Base-by-base conservation (phyloP, 37 sponge, comb jelly and placozoan genomes). In the Theonella swinhoei region DNA sequence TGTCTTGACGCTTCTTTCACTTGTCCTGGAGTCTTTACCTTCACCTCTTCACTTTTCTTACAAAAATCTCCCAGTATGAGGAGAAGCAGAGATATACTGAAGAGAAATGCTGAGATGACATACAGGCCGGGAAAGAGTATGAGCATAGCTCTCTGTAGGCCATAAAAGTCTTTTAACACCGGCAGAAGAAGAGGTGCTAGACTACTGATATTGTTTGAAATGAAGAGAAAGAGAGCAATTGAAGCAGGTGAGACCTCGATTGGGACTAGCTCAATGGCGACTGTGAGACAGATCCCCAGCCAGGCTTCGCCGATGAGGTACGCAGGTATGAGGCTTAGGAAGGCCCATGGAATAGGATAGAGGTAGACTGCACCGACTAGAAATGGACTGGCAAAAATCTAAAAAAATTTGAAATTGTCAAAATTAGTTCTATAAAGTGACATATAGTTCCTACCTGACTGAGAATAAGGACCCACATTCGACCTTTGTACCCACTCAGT, bases 251-350 rank as follows among this genome's bases (percentile, higher is more conserved):
- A 40, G 4, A 88, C 61, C 34, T 66, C 47, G 5, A 24, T 4
- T 0, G 95, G 92, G 31, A 88, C 92, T 35, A 91, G 40, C 54
- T 88, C 91, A 4, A 94, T 78, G 8, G 87, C 86, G 0, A 91
- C n/a, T n/a, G 95, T 88, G 1, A 91, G 70, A 61, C 83, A 85
- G 42, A 94, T 91, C n/a, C 95, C 92, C 25, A 94, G 77, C 95
- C 95, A 94, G 89, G 91, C 84, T 80, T 94, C 95, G 9, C 95
- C 95, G 3, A 88, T 84, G 25, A 88, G 31, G 67, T 94, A 91
- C 47, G 87, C 74, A 1, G 85, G 86, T 9, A 94, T 89, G 36
- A 94, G 92, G 31, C 74, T 71, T 33, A 91, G 82, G 70, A 87
- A 94, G 35, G 87, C 81, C 89, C 80, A 91, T 22, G 95, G 95